Evolutionary conservation across 2,797 vertebrate genomes (phyloP), one percentile per base, ranked within the genome.

Genomic region (Spinus olivaceus): DNA sequence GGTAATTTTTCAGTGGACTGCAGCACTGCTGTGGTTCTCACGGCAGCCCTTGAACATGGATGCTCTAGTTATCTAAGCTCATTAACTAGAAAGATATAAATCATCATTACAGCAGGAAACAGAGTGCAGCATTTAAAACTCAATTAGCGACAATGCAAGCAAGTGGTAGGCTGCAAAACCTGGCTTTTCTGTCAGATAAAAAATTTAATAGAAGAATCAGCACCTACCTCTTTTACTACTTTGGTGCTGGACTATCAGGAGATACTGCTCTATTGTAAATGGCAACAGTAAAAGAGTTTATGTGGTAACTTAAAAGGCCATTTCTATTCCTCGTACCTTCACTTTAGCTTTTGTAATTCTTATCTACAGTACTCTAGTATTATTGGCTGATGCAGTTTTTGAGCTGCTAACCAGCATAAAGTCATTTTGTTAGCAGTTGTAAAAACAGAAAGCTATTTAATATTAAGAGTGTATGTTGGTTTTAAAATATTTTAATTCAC

Each of bases 101-200:
- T 69, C 70, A 79, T 66, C 59, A 69, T 72, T 94, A 88, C 54
- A 88, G 74, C 86, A 92, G 80, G 82, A 95, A 94, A 91, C 74
- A 90, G 41, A 69, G 35, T 73, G 73, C 63, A 86, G 69, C 77
- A 77, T 91, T 90, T 81, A 92, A 92, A 92, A 86, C 44, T 81
- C 80, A 78, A 61, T 91, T 94, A 95, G 44, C 8, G 2, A 63
- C 59, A 78, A 81, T 5, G 44, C 50, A 79, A 90, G 46, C 23
- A 88, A 28, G 23, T 30, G 18, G 39, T 14, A 91, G 23, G 56
- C 64, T 80, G 47, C 37, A 92, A 84, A 92, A 63, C 20, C 72
- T 4, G 2, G 16, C 17, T 82, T 71, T 81, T 77, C 44, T 60
- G 25, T 50, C 59, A 72, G 83, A 80, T 35, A 23, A 67, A 84